Percentiles rank a stretch among this genome's conserved stretches.
Evolutionary conservation across 2,797 vertebrate genomes (phyloP).

Genomic region (Galagoides demidoff): DNA sequence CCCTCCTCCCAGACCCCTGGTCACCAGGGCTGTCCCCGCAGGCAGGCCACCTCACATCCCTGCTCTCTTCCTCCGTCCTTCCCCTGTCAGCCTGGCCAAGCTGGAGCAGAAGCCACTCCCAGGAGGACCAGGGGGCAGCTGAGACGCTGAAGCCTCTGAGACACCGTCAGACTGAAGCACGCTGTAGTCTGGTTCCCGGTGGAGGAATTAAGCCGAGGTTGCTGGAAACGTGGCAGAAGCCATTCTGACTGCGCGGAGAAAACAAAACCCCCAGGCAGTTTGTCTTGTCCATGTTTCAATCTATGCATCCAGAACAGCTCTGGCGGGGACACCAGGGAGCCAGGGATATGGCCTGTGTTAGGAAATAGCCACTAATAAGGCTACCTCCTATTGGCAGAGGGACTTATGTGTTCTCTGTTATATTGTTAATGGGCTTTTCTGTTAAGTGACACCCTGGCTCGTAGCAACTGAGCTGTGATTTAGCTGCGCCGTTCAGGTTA

Average conservation of each 20-base stretch:
- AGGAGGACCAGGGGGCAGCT: neutral
- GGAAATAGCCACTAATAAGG: neutral
- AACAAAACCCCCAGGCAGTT: neutral
- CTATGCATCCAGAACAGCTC: neutral
- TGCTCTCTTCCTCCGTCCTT: neutral
- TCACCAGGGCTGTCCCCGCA: neutral
- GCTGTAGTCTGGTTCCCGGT: neutral
- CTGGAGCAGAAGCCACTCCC: neutral
- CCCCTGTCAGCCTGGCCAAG: neutral
- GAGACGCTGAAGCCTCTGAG: neutral
- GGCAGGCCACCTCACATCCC: neutral
- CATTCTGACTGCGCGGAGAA: neutral
- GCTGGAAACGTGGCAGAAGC: neutral
- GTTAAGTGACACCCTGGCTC: neutral
- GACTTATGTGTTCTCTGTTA: neutral
- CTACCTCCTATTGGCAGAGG: neutral
- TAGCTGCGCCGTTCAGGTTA: neutral
- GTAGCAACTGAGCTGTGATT: neutral
- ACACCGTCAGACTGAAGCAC: neutral
- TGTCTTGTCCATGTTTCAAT: neutral
- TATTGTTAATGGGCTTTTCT: slow-evolving; percentile 28
- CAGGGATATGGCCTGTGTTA: neutral
- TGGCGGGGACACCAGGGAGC: neutral
- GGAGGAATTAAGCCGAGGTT: neutral
- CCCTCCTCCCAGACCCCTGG: neutral